Conservation (phyloP, 2,113 vertebrate genomes). For the Proterorhinus semilunaris region DNA sequence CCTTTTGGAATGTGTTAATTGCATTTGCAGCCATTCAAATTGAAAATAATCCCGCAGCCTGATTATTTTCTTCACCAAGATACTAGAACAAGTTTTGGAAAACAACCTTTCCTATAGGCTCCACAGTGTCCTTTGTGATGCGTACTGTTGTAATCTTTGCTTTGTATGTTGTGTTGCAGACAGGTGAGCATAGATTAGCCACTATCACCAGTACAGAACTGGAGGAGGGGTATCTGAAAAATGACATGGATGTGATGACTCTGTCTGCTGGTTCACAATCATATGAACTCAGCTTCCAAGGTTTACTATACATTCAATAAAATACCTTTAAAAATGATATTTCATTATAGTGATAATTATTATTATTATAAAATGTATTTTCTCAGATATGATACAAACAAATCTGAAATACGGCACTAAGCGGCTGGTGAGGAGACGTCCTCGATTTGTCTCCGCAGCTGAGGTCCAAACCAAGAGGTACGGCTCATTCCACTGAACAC, state of each 20-base stretch:
- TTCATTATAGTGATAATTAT: no score
- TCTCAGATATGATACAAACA: constrained; percentile 67
- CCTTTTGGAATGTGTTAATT: no score
- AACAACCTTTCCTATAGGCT: no score
- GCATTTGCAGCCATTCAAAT: no score
- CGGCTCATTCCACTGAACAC: neutral
- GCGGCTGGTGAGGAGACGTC: constrained; percentile 56
- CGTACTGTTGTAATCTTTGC: neutral
- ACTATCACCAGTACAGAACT: constrained; percentile 57
- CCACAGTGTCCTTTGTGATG: neutral
- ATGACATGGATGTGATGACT: constrained; percentile 51
- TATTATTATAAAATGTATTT: no score
- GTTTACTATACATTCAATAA: constrained; percentile 32
- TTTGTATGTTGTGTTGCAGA: constrained; percentile 41
- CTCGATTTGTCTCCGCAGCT: constrained; percentile 54
- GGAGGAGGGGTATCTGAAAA: constrained; percentile 61
- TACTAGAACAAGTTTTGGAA: no score
- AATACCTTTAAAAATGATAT: no score
- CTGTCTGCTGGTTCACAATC: constrained; percentile 63
- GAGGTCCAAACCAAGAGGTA: constrained; percentile 39
- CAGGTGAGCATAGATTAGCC: constrained; percentile 15
- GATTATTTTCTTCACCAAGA: no score
- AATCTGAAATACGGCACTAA: constrained; percentile 56
- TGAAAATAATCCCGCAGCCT: no score
- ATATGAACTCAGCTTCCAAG: constrained; percentile 66